Base-by-base conservation (phyloP, 2,113 vertebrate genomes). In the Psittacus erithacus region DNA sequence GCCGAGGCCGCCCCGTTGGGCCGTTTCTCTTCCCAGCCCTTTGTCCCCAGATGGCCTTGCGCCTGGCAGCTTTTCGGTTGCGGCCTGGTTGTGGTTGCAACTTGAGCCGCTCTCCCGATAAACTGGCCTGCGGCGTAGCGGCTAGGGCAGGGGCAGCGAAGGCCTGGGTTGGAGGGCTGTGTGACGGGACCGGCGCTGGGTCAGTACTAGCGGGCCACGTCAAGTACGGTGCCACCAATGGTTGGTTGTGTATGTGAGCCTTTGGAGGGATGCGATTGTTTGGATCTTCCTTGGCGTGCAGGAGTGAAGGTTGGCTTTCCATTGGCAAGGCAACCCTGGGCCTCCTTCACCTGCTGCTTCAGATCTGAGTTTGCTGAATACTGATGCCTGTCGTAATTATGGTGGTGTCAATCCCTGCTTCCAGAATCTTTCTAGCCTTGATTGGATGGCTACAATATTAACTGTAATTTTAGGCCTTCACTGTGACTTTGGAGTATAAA, bases 281-380 rank as follows among this genome's bases (percentile, higher is more conserved):
- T 24, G 65, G 88, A 73, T 86, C 69, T 47, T 92, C 46, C 29
- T 44, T 47, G 82, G 18, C 9, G 2, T 77, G 15, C 17, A 20
- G 63, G 13, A 83, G 3, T 11, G 64, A 49, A 77, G 70, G 16
- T 2, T 81, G 83, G 49, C 60, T 46, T 44, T 38, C 13, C 29
- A 7, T n/a, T 62, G 60, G 46, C 18, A 7, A 46, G 25, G 33
- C 20, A 65, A 7, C 50, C 28, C 31, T 11, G 60, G 77, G 92
- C 69, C 82, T 80, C 41, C 33, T 91, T 93, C 90, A 90, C 77
- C 88, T 95, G 85, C 90, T 86, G 85, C 82, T 86, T 71, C 76
- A 41, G 76, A 79, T 65, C 67, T 11, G 70, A 53, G 63, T 85
- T 77, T 71, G 73, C 39, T 62, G 82, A 85, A 29, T 16, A 0